A percentile compares a stretch with the other conserved stretches of the same genome.
phyloP scores from a whole-genome alignment of 1,140 invertebrate species.

The Cylas formicarius region DNA sequence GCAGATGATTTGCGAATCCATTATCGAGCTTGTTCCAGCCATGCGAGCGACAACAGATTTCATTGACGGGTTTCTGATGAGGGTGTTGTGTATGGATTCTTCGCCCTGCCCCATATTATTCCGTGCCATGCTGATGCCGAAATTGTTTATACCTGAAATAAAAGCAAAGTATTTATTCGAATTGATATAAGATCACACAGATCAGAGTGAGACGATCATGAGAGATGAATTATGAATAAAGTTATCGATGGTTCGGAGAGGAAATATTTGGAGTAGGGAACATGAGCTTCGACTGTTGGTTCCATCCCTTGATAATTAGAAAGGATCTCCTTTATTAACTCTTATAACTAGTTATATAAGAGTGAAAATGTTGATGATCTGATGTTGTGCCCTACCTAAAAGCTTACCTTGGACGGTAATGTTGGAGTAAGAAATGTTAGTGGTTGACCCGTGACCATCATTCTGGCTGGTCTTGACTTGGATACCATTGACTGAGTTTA shows the following conservation, averaged over 20 bases:
- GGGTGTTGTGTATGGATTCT: conserved; percentile 11
- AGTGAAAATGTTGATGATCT: no score
- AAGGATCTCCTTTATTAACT: not conserved
- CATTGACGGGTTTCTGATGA: conserved; percentile 16
- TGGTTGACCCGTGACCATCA: conserved; percentile 3
- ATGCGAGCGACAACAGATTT: conserved; percentile 8
- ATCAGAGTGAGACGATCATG: no score
- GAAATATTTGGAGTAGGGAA: no score
- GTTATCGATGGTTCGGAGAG: no score
- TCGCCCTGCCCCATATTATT: conserved; percentile 16
- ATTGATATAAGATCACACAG: no score
- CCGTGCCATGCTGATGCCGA: conserved; percentile 7
- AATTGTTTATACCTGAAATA: conserved; percentile 10
- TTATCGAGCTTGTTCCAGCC: conserved; percentile 6
- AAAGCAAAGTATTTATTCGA: no score
- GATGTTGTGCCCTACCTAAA: no score
- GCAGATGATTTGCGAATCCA: conserved; percentile 15
- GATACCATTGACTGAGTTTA: conserved; percentile 12
- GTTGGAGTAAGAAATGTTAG: conserved; percentile 13
- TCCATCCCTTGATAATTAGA: no score
- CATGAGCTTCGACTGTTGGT: no score
- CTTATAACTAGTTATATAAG: no score
- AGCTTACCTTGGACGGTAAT: conserved; percentile 17
- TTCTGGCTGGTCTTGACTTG: conserved; percentile 18
- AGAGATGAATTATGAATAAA: no score